phyloP scores from a whole-genome alignment of 2,113 vertebrate species.

The Sylvietta virens region DNA sequence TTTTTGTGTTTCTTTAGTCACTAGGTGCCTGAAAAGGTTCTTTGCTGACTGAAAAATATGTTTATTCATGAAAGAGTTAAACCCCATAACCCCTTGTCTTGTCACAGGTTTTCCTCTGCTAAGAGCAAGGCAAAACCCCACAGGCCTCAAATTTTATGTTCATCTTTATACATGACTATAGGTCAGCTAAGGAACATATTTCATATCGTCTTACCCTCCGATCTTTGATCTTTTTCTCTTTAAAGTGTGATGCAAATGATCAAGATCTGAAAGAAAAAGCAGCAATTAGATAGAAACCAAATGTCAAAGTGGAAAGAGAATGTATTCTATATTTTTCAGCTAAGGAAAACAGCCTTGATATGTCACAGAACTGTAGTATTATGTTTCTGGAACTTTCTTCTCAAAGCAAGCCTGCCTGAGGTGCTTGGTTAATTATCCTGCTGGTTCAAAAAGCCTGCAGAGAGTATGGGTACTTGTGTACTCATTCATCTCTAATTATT shows the following conservation, averaged over 20 bases:
- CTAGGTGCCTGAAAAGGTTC: not conserved
- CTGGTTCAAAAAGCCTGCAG: constrained; percentile 30
- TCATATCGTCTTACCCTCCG: not conserved
- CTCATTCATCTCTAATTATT: constrained; percentile 45
- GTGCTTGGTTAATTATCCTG: constrained; percentile 52
- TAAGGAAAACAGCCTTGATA: constrained; percentile 9
- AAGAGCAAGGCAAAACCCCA: not conserved
- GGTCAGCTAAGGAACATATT: not conserved
- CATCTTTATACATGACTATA: not conserved
- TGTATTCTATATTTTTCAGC: not conserved
- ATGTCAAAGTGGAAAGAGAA: not conserved
- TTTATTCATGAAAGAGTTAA: not conserved
- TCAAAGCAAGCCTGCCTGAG: constrained; percentile 11
- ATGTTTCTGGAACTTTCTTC: constrained; percentile 32
- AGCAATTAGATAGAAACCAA: constrained; percentile 22
- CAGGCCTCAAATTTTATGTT: not conserved
- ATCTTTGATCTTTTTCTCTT: constrained; percentile 23
- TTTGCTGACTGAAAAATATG: not conserved
- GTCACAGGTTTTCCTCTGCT: not conserved
- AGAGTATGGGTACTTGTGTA: constrained; percentile 10
- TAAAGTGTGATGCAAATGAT: constrained; percentile 25
- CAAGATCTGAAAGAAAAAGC: constrained; percentile 25
- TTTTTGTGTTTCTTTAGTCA: not conserved
- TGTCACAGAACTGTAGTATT: not conserved
- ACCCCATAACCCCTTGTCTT: not conserved